Base-by-base conservation (phyloP, 2,113 vertebrate genomes). In the Equus przewalskii region DNA sequence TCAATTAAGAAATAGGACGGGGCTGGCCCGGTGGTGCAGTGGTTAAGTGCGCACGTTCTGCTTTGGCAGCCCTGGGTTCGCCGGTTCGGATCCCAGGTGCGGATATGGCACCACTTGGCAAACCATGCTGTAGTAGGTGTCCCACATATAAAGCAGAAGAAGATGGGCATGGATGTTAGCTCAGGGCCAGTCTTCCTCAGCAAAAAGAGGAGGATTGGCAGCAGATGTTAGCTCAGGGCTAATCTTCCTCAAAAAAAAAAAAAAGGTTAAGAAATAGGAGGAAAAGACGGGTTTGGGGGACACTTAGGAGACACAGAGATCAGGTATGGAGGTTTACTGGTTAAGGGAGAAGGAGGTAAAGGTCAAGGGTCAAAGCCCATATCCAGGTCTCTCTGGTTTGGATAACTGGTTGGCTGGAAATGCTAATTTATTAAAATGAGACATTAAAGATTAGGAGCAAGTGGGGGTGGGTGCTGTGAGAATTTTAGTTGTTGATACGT, bases 401-500 rank as follows among this genome's bases (percentile, higher is more conserved):
- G 54, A 49, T 30, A 81, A 22, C 8, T 83, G 58, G 33, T 11
- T 54, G 22, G 21, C 60, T 84, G 33, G 3, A 58, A 79, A 30
- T 15, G 41, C 12, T 19, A 30, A 33, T 44, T 79, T 76, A 22
- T 41, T 69, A 41, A 87, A 75, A 22, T 30, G 75, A 46, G 51
- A 70, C 26, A 28, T 21, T 54, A 44, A 33, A 14, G 36, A 30
- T 44, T 28, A 79, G 33, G 58, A 78, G 14, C 18, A 73, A 69
- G 44, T 6, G 3, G n/a, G 26, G 14, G 0, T 12, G 15, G 4
- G 7, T 16, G 8, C 3, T 1, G 26, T 3, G 36, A 49, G 72
- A 46, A 33, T 36, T 33, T 58, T 26, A 11, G 22, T 44, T 76
- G 62, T 12, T 3, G 58, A 3, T 46, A 4, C 51, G 26, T 18